Conservation (phyloP, 2,888 invertebrate genomes). For the Calliphora vomitoria region DNA sequence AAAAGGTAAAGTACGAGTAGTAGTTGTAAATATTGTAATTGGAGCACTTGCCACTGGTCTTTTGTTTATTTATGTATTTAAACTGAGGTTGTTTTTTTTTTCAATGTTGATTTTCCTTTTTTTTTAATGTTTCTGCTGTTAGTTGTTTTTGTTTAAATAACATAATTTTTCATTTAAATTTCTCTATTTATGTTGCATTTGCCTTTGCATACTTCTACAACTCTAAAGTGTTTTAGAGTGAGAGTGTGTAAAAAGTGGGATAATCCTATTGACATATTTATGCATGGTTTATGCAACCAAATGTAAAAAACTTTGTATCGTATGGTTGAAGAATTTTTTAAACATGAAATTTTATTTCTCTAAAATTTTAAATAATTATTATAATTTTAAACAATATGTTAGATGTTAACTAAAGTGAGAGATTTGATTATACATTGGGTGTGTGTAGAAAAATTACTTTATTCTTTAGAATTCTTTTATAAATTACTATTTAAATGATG, state of each 20-base stretch:
- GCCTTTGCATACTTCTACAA: not conserved
- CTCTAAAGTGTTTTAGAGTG: not conserved
- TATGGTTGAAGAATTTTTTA: constrained; percentile 54
- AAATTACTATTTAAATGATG: constrained; percentile 33
- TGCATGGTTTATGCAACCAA: constrained; percentile 78
- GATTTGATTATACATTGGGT: not conserved
- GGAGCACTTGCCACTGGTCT: constrained; percentile 64
- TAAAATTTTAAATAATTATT: not conserved
- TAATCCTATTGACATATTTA: constrained; percentile 80
- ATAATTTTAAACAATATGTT: not conserved
- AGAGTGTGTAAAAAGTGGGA: constrained; percentile 59
- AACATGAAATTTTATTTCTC: constrained; percentile 1
- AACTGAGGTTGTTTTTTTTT: constrained; percentile 21
- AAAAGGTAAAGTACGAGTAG: constrained; percentile 29
- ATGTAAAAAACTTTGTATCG: constrained; percentile 75
- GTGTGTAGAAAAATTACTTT: not conserved
- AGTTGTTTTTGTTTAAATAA: constrained; percentile 17
- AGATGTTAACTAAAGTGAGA: not conserved
- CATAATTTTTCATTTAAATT: constrained; percentile 51
- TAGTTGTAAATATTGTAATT: constrained; percentile 60
- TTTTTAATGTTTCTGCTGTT: not conserved
- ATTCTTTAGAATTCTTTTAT: not conserved
- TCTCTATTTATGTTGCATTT: not conserved
- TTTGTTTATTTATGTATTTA: constrained; percentile 56
- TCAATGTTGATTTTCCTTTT: not conserved